A percentile compares a stretch with the other conserved stretches of the same genome.
phyloP scores from a whole-genome alignment of 2,888 invertebrate genomes.

The Catonia carolina region DNA sequence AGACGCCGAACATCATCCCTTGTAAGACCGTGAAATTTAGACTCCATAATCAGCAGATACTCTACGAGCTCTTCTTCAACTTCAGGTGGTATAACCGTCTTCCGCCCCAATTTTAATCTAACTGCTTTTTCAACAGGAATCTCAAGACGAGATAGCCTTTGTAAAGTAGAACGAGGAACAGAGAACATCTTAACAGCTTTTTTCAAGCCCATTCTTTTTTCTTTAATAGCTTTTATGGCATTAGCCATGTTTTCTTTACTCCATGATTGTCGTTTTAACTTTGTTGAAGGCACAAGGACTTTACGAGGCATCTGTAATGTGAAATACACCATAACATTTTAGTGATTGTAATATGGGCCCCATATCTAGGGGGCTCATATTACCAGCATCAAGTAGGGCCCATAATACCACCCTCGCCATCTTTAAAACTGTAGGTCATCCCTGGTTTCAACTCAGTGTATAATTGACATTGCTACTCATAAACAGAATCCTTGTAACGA shows the following conservation, averaged over 20 bases:
- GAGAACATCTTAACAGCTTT: constrained; percentile 6
- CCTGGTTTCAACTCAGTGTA: not conserved
- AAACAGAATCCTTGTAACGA: not conserved
- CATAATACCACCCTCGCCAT: constrained; percentile 13
- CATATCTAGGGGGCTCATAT: not conserved
- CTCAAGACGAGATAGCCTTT: not conserved
- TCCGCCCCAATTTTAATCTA: constrained; percentile 7
- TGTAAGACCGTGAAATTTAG: constrained; percentile 25
- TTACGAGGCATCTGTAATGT: constrained; percentile 9
- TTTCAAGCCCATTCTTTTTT: constrained; percentile 6
- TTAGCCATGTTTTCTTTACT: not conserved
- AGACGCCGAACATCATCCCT: constrained; percentile 22
- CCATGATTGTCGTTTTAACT: not conserved
- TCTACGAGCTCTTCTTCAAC: constrained; percentile 25
- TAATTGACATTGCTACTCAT: not conserved
- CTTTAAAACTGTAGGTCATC: not conserved
- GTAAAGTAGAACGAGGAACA: constrained; percentile 12
- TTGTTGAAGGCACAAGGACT: not conserved
- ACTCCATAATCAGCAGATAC: too few species aligned
- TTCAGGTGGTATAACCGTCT: constrained; percentile 6
- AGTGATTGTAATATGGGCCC: constrained; percentile 10
- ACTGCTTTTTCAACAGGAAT: constrained; percentile 1
- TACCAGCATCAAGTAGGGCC: constrained; percentile 5
- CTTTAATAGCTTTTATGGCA: constrained; percentile 4
- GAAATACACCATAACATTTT: not conserved